Evolutionary conservation across 2,113 vertebrate species (phyloP), one percentile per base, ranked within the genome.

Genomic region (Barbus barbus): DNA sequence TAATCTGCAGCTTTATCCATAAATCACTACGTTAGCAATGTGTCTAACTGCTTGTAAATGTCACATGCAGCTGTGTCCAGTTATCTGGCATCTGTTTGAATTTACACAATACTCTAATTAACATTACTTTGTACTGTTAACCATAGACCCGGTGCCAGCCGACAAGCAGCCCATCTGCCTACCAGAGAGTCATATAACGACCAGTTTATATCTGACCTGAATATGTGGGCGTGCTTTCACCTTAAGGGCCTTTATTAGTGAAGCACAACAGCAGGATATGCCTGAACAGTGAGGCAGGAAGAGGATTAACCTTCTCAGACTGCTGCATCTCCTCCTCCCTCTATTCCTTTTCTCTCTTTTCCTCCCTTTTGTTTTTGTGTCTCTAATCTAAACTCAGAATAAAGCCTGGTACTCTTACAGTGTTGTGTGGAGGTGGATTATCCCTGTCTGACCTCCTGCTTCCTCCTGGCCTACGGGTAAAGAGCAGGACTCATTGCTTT

Each of bases 371-470:
- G 33, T 41, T 11, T 13, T 7, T 53, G 12, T 38, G 22, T n/a
- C 8, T 73, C 77, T 85, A 69, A 46, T 72, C 65, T 71, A 51
- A 83, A 18, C 36, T 83, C 33, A 73, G 69, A 77, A 84, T 77
- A 77, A 67, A 78, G 22, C 28, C 41, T 69, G 60, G 53, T 24
- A 51, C 58, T 69, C 46, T 84, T 18, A 78, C 48, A 71, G 61
- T 67, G 31, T 69, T 78, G n/a, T 84, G 75, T 71, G 74, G 74
- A 71, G 33, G 75, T 84, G 61, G 83, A 84, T 84, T 84, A 84
- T 46, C 63, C 75, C 75, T 22, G 24, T 22, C 65, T 51, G 41
- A 60, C 61, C 75, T 84, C 75, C 13, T 51, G 82, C 24, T 53
- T 53, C 51, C 53, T 36, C 44, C 48, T 78, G 60, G 61, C 36